Base-by-base conservation (phyloP, 2,797 vertebrate species). In the Phaenicophaeus curvirostris region DNA sequence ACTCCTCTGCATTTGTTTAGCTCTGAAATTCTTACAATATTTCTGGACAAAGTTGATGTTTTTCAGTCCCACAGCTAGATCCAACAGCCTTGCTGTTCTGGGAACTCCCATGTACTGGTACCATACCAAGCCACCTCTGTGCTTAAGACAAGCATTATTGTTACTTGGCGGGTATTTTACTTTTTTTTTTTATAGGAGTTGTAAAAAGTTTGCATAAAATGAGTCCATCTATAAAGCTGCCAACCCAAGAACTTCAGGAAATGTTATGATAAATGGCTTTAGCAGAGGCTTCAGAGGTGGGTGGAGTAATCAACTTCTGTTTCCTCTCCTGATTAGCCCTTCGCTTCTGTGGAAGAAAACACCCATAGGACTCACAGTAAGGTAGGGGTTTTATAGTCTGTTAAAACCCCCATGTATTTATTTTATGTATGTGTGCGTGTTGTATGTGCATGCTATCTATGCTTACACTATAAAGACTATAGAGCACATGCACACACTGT, bases 291-390 rank as follows among this genome's bases (percentile, higher is more conserved):
- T 62, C 1, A 0, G 30, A 37, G 21, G 16, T 91, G 96, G 96
- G 95, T 94, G 94, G 90, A 68, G 93, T 85, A 65, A 94, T 63
- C 24, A 15, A 19, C 65, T 74, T 75, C 92, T 77, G 5, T 80
- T 96, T 96, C 91, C 89, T 94, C 84, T 90, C 78, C 61, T 71
- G 91, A 96, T 96, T 91, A 93, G 94, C 62, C 58, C 31, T 51
- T 81, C 37, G 46, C 84, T 71, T 76, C 85, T 71, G 51, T 67
- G 19, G 30, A 57, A 61, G 85, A 92, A 80, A 91, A 89, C 81
- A 89, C 81, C 53, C 57, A 0, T 30, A 54, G 54, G 31, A 58
- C 59, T 63, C 20, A 11, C 0, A 72, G 15, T 65, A 35, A 30
- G 30, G 53, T 35, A 55, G 13, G 9, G 25, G 3, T 17, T 4